Conservation (phyloP, 2,797 vertebrate species). For the Parauchenoglanis ngamensis region DNA sequence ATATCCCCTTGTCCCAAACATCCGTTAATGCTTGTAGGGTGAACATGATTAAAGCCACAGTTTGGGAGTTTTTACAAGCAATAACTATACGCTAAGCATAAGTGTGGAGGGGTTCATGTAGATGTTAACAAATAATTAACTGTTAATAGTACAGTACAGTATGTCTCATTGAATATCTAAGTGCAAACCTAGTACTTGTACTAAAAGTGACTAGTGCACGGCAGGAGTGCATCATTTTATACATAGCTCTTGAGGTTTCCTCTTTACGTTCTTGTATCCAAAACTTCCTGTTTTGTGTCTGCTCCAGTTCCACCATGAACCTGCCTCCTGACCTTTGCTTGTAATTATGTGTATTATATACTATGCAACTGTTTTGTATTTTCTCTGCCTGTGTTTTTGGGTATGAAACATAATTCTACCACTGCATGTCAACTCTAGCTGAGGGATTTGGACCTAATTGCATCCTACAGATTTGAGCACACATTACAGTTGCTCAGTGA, state of each 20-base stretch:
- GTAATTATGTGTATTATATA: not conserved
- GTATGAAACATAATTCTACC: not conserved
- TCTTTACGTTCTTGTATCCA: not conserved
- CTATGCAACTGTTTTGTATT: not conserved
- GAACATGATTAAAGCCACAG: not conserved
- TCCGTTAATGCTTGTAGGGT: not conserved
- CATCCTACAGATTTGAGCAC: not conserved
- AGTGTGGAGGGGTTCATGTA: not conserved
- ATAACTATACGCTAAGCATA: not conserved
- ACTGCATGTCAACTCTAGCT: not conserved
- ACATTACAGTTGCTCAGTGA: not conserved
- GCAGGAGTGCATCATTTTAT: not conserved
- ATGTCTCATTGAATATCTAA: not conserved
- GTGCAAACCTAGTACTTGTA: not conserved
- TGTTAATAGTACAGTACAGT: not conserved
- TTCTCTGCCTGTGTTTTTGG: no score
- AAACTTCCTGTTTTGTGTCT: not conserved
- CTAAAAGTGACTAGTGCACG: not conserved
- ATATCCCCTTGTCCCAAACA: constrained; percentile 4
- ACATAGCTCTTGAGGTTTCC: not conserved
- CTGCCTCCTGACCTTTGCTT: not conserved
- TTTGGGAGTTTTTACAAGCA: not conserved
- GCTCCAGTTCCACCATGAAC: not conserved
- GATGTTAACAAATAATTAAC: not conserved
- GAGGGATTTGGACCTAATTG: not conserved